Evolutionary conservation across 2,888 invertebrate species (phyloP), one percentile per base, ranked within the genome.

Genomic region (Drosophila affinis): DNA sequence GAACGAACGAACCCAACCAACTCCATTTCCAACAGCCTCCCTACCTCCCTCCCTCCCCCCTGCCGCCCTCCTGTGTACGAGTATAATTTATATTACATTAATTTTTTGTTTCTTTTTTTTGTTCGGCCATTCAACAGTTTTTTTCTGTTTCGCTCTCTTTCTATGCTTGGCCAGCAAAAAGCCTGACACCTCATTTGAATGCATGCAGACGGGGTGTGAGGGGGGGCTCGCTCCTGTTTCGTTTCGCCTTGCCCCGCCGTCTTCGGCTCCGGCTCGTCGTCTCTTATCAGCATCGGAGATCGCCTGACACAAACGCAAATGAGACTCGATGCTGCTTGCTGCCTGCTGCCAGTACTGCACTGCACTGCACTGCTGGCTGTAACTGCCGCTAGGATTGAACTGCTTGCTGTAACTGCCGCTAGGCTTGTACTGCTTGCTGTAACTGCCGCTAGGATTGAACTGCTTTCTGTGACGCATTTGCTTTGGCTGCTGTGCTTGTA

Each of bases 111-210:
- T 1, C 12, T 17, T 21, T 10, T 21, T 2, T 34, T 62, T 39
- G 24, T 14, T 14, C 4, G 12, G 34, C 48, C 48, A 48, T 24
- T 24, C 24, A 24, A 39, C 58, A 39, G 27, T 62, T 51, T 17
- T 17, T 14, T 21, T 21, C 3, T 2, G 34, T 14, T 14, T 24
- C 5, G 34, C 34, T 39, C 34, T 39, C 39, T n/a, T 39, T 7
- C 39, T 39, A 39, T 39, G 39, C 39, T 39, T 39, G 39, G 39
- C 39, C 29, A 49, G 45, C 62, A 68, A 63, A 62, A 61, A 56
- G 70, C 47, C 75, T 75, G 81, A 86, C 89, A 89, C 78, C 84
- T 83, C 71, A 79, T 83, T 89, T 80, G 78, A 85, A 85, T 87
- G 21, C 1, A 3, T 3, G 21, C 21, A 21, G 21, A 3, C 21